Evolutionary conservation across 1,140 invertebrate genomes (phyloP).

Genomic region (Eulimnadia texana): DNA sequence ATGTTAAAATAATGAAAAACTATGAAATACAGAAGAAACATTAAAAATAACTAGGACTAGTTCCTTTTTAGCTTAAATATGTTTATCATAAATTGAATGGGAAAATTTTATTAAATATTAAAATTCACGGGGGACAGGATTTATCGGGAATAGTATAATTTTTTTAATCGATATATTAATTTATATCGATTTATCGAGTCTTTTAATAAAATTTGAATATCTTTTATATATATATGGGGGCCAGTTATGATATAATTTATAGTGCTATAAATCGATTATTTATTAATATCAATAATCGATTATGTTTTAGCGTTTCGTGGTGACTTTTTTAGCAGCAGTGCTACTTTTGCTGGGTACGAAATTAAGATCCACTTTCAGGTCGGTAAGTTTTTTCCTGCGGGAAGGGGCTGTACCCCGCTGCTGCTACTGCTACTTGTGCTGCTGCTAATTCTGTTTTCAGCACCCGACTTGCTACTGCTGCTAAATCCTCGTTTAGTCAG

Average conservation of each 20-base stretch:
- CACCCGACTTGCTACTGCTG: neutral
- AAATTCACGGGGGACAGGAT: no score
- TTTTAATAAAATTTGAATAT: no score
- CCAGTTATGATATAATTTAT: neutral
- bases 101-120: no score
- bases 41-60: no score
- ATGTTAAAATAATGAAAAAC: no score
- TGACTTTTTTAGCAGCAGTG: neutral
- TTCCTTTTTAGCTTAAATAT: no score
- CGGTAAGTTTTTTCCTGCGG: conserved; percentile 8
- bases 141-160: no score
- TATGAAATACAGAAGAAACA: no score
- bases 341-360: conserved; percentile 9
- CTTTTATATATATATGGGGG: no score
- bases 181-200: no score
- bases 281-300: neutral
- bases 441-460: neutral
- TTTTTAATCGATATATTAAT: no score
- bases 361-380: conserved; percentile 13
- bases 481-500: conserved; percentile 11
- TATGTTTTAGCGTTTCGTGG: neutral
- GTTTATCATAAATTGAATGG: no score
- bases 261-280: conserved; percentile 6
- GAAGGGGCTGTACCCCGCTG: neutral
- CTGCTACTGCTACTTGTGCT: neutral